Base-by-base conservation (phyloP, 2,888 invertebrate species). In the Gortyna flavago region DNA sequence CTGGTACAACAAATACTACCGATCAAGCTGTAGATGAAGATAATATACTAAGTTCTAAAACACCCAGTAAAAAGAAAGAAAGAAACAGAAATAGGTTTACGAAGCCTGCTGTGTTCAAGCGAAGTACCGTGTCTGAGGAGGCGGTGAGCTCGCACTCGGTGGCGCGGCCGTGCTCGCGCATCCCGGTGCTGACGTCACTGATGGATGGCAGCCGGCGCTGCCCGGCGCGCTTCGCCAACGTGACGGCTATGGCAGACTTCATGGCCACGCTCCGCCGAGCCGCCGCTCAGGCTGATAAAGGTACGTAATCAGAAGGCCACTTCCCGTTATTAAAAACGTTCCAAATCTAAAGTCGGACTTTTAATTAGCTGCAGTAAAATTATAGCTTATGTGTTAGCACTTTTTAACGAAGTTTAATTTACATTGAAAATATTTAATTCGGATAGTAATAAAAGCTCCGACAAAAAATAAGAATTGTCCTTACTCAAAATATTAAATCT, bases 131-230 rank as follows among this genome's bases (percentile, higher is more conserved):
- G 32, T 13, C 32, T 18, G 25, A 18, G 25, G 32, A 41, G 1
- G 13, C 2, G 1, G 73, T 32, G 41, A 18, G 8, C 8, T n/a
- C 18, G 13, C 41, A 54, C 13, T 41, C 6, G 32, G 8, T 4
- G 1, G 1, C 18, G 72, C 73, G 73, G 8, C 48, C 35, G 9
- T 72, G 73, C n/a, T 73, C 74, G n/a, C 41, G 73, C 41, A 73
- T 73, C 54, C 54, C 73, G 5, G 73, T 73, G 73, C n/a, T 73
- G 73, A 13, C 32, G n/a, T 38, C 65, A 2, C 57, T 77, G 25
- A 21, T 29, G 18, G 35, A 21, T 1, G n/a, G 16, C 0, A 11
- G 35, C 1, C n/a, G 0, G 11, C 57, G 80, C 1, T 66, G 77
- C 4, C 35, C 32, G 0, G 77, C 59, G n/a, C 54, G 65, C 21